Percentiles rank a stretch among this genome's conserved stretches.
Evolutionary conservation across 2,113 vertebrate genomes (phyloP).

Genomic region (Globicephala melas): DNA sequence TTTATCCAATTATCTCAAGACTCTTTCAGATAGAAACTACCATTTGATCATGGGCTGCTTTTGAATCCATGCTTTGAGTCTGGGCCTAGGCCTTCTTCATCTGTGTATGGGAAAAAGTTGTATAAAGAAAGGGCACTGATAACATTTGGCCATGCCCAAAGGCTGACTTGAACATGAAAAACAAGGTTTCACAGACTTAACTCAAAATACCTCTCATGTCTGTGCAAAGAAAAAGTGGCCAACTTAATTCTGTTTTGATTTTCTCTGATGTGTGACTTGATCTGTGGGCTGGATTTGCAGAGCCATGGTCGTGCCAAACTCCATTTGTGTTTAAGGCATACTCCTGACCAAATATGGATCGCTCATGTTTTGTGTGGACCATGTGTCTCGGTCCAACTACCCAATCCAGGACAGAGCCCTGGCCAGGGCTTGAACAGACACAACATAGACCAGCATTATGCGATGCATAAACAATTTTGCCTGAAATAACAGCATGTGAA

Average conservation of each 20-base stretch:
- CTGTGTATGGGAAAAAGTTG: conserved; percentile 53
- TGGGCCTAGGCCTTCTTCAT: not conserved
- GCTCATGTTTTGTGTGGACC: conserved; percentile 62
- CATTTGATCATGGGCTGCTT: not conserved
- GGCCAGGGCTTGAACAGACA: conserved; percentile 70
- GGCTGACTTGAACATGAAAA: conserved; percentile 40
- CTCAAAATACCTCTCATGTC: conserved; percentile 56
- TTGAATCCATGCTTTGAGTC: not conserved
- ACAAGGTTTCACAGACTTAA: conserved; percentile 37
- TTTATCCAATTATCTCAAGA: not conserved
- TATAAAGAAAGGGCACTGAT: conserved; percentile 50
- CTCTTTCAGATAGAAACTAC: not conserved
- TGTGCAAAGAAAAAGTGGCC: conserved; percentile 63
- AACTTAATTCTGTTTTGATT: conserved; percentile 75
- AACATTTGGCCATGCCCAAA: conserved; percentile 38
- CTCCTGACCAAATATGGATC: conserved; percentile 71
- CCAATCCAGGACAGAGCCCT: conserved; percentile 57
- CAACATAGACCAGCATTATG: conserved; percentile 77
- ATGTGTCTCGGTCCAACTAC: conserved; percentile 51
- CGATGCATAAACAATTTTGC: conserved; percentile 72
- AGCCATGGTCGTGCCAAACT: conserved; percentile 55
- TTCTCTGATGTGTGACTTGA: conserved; percentile 71
- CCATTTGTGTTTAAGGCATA: conserved; percentile 52
- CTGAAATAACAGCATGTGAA: conserved; percentile 68
- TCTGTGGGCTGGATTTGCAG: conserved; percentile 67